A percentile compares a stretch with the other conserved stretches of the same genome.
Conservation (phyloP, 1,140 invertebrate genomes). For the Temnothorax longispinosus region DNA sequence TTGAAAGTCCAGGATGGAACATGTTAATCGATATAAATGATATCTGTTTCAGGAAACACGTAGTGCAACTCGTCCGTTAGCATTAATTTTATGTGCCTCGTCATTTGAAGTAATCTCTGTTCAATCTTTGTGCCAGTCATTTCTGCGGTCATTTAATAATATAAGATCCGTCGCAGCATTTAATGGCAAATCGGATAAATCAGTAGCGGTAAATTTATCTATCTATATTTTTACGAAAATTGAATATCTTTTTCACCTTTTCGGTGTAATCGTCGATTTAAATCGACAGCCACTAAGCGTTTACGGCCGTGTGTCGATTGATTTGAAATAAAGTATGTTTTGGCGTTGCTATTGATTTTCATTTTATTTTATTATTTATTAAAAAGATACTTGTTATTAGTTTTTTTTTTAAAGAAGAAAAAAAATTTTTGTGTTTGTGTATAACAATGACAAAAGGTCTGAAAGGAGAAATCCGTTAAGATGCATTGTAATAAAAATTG, state of each 20-base stretch:
- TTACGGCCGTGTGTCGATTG: background rate
- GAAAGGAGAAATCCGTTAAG: background rate
- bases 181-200: constrained; percentile 78
- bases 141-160: constrained; percentile 65
- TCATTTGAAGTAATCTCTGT: constrained; percentile 75
- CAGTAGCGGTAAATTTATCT: constrained; percentile 74
- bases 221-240: constrained; percentile 6
- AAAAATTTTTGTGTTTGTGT: background rate
- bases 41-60: constrained; percentile 49
- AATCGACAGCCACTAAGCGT: background rate
- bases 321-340: background rate
- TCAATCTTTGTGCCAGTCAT: constrained; percentile 65
- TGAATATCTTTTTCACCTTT: background rate
- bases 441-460: background rate
- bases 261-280: background rate
- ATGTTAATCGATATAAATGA: constrained; percentile 17
- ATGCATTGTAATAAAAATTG: background rate
- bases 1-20: no score
- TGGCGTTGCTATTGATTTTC: background rate
- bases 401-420: background rate
- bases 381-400: background rate
- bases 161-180: constrained; percentile 76
- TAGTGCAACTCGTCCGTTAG: constrained; percentile 70
- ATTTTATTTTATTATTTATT: background rate
- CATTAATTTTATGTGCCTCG: constrained; percentile 80